Evolutionary conservation across 2,888 invertebrate genomes (phyloP).

Genomic region (Bombylius major): DNA sequence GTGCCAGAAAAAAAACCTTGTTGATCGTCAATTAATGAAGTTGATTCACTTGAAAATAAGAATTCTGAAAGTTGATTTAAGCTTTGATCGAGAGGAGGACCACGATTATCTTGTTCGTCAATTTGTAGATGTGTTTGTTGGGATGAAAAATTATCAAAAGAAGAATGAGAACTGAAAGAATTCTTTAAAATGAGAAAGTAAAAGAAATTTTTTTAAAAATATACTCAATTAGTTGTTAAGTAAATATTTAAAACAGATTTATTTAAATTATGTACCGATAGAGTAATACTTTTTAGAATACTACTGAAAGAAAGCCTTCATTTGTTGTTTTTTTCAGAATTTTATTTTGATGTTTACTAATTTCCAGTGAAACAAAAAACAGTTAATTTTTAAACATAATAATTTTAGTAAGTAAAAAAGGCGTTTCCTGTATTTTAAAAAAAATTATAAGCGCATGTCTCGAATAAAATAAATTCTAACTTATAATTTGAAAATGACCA

Average conservation of each 20-base stretch:
- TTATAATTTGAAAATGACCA: neutral
- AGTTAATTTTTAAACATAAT: neutral
- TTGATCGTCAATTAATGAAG: conserved; percentile 21
- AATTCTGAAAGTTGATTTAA: conserved; percentile 29
- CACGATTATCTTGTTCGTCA: conserved; percentile 21
- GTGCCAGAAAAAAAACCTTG: conserved; percentile 8
- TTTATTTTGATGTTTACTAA: too few relatives aligned
- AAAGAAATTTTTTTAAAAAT: conserved; percentile 1
- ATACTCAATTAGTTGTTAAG: neutral
- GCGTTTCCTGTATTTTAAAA: neutral
- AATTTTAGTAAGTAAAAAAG: neutral
- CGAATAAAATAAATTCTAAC: neutral
- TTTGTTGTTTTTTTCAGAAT: too few relatives aligned
- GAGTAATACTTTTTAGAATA: too few relatives aligned
- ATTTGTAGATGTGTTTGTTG: conserved; percentile 28
- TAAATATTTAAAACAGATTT: too few relatives aligned
- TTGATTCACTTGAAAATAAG: conserved; percentile 34
- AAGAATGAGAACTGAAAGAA: conserved; percentile 37
- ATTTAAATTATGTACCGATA: too few relatives aligned
- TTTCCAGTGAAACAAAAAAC: too few relatives aligned
- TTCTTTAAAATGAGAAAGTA: conserved; percentile 26
- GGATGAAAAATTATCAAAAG: conserved; percentile 35
- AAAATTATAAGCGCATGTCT: neutral
- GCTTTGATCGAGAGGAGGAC: conserved; percentile 23
- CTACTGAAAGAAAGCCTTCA: too few relatives aligned